A percentile compares a stretch with the other conserved stretches of the same genome.
phyloP scores from a whole-genome alignment of 2,888 invertebrate genomes.

The Chrysodeixis includens region DNA sequence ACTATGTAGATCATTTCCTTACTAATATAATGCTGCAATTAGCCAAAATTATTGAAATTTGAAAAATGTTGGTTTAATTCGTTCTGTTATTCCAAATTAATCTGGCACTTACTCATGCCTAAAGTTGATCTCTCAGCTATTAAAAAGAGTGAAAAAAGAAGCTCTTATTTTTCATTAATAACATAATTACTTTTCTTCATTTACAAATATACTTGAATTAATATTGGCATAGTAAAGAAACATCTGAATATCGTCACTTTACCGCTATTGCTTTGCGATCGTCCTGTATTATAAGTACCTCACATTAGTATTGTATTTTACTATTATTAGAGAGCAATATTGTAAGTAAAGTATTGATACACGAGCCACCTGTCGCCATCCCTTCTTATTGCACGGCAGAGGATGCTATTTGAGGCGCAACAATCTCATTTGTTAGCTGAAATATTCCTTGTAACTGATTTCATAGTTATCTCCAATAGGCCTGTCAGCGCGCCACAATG shows the following conservation, averaged over 20 bases:
- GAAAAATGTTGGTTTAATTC: too few species aligned
- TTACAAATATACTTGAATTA: too few species aligned
- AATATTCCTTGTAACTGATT: conserved; percentile 31
- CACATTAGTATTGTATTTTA: neutral
- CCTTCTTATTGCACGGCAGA: neutral
- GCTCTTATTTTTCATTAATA: too few species aligned
- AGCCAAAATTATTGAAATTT: too few species aligned
- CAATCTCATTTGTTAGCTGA: conserved; percentile 27
- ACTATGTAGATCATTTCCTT: neutral
- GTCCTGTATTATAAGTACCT: neutral
- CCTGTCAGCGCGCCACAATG: conserved; percentile 27
- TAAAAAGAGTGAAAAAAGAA: too few species aligned
- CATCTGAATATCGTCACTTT: neutral
- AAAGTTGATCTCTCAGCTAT: too few species aligned
- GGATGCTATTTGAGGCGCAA: neutral
- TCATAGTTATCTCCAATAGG: conserved; percentile 26
- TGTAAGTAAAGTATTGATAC: conserved; percentile 5
- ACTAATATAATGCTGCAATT: neutral
- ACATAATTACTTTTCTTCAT: too few species aligned
- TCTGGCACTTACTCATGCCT: too few species aligned
- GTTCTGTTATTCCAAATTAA: too few species aligned
- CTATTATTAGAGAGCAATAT: neutral
- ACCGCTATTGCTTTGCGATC: neutral
- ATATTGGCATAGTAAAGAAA: neutral
- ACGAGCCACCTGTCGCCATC: conserved; percentile 5